Conservation (phyloP, 53 echinoderm and acorn worm species). For the Holothuria leucospilota region DNA sequence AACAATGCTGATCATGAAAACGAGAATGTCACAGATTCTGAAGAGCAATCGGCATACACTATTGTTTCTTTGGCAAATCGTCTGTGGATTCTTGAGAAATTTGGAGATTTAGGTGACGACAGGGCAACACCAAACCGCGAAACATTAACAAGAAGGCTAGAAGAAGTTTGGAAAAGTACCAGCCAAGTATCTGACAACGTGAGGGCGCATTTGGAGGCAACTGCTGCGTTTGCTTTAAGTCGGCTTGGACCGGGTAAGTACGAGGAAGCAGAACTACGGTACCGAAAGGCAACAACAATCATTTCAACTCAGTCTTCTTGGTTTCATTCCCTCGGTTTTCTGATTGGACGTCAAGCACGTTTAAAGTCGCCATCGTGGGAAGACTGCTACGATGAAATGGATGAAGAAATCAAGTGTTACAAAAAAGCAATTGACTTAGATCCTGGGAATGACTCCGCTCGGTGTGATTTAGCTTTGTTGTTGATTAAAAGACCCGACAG, state of each 20-base stretch:
- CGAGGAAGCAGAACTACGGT: conserved; percentile 2
- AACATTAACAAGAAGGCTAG: neutral
- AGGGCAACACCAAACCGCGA: neutral
- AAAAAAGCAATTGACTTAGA: neutral
- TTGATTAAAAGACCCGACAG: neutral
- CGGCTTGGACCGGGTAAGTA: conserved; percentile 25
- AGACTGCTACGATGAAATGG: neutral
- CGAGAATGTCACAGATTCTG: neutral
- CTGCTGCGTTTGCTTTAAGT: conserved; percentile 12
- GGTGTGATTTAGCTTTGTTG: neutral
- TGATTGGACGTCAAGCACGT: neutral
- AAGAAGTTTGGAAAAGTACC: neutral
- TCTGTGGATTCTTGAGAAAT: neutral
- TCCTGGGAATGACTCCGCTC: neutral
- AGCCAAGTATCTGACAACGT: neutral
- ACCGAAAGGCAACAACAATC: neutral
- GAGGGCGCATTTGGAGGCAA: neutral
- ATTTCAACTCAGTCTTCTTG: neutral
- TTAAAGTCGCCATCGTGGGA: rapidly evolving
- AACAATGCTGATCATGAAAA: no score
- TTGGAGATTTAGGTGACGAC: no score
- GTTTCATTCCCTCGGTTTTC: conserved; percentile 1
- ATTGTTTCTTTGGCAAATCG: neutral
- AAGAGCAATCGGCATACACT: neutral
- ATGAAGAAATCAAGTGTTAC: conserved; percentile 10